Conservation (phyloP, 1,140 invertebrate species). For the Chionoecetes opilio region DNA sequence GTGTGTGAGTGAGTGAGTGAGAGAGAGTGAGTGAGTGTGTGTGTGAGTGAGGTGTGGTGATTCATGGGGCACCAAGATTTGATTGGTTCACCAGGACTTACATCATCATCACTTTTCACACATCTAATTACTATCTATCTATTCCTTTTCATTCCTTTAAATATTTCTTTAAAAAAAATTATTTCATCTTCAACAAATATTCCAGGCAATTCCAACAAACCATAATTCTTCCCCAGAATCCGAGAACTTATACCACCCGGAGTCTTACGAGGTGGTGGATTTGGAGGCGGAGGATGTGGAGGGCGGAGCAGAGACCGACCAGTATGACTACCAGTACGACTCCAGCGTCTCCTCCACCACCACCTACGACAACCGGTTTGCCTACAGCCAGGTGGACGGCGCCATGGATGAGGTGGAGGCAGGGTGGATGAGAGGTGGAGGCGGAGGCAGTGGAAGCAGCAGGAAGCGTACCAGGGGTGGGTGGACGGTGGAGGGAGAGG, state of each 20-base stretch:
- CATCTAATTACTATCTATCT: no score
- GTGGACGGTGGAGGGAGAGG: background rate
- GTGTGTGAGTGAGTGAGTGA: no score
- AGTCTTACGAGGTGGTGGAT: slow-evolving; percentile 53
- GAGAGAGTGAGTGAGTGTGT: no score
- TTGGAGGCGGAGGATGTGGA: background rate
- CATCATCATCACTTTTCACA: no score
- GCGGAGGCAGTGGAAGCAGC: background rate
- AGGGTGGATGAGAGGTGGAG: background rate
- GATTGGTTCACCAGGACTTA: no score
- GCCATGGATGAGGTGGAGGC: background rate
- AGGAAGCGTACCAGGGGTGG: background rate
- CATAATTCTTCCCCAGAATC: slow-evolving; percentile 33
- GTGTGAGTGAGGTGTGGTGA: no score
- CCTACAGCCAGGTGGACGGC: slow-evolving; percentile 47
- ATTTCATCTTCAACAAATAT: no score
- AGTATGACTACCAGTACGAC: slow-evolving; percentile 19
- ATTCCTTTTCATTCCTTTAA: no score
- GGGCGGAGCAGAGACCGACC: background rate
- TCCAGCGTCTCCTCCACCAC: slow-evolving; percentile 51
- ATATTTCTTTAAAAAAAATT: no score
- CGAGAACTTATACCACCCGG: background rate
- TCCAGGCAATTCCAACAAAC: background rate
- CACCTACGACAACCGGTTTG: slow-evolving; percentile 12
- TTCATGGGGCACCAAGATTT: no score